These are phyloP conservation scores for Colletes latitarsis DNA, from an alignment of 1,140 invertebrate genomes.

Conservation along the genomic window DNA sequence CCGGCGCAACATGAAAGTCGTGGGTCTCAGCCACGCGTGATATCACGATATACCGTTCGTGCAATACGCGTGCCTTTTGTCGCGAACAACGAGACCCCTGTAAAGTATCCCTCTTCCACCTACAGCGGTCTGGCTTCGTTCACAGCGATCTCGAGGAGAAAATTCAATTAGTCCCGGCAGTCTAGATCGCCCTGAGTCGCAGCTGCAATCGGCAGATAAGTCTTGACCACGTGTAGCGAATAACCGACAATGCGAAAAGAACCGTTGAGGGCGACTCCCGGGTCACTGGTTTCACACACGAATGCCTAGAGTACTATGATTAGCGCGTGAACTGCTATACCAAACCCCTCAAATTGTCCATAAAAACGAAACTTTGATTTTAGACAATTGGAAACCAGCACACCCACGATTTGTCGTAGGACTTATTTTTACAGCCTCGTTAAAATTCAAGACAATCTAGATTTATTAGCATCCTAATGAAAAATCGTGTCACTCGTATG, in stretches of 20 bases:
- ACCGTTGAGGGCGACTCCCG: neutral
- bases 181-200: conserved; percentile 51
- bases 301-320: too few species aligned
- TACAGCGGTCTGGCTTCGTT: conserved; percentile 54
- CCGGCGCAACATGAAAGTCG: conserved; percentile 41
- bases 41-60: conserved; percentile 67
- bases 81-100: conserved; percentile 71
- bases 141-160: conserved; percentile 67
- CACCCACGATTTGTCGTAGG: too few species aligned
- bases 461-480: too few species aligned
- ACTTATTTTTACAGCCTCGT: too few species aligned
- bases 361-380: too few species aligned
- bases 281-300: neutral
- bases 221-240: conserved; percentile 2
- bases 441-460: too few species aligned
- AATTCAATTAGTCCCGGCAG: conserved; percentile 68
- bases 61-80: conserved; percentile 67
- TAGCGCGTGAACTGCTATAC: too few species aligned
- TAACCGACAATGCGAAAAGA: conserved; percentile 29
- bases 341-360: too few species aligned
- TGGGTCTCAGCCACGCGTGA: conserved; percentile 65
- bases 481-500: too few species aligned
- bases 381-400: too few species aligned
- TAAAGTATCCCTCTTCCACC: conserved; percentile 39
- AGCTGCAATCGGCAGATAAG: conserved; percentile 64